Conservation (phyloP, 1,140 invertebrate genomes). For the Neodiprion pinetum region DNA sequence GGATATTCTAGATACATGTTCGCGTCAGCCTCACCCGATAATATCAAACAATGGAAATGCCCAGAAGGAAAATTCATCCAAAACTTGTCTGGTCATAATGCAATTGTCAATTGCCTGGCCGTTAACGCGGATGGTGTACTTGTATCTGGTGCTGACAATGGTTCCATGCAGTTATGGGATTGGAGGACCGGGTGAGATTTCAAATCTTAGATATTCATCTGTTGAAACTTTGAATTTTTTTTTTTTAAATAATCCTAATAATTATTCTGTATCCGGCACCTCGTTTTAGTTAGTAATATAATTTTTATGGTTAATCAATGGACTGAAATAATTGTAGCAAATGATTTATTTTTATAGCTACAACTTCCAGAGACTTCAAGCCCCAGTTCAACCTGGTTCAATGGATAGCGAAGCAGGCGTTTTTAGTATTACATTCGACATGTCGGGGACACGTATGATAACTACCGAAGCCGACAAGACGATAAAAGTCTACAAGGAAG, state of each 20-base stretch:
- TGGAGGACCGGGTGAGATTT: slow-evolving; percentile 87
- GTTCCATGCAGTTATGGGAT: slow-evolving; percentile 98
- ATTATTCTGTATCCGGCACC: no score
- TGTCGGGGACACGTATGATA: slow-evolving; percentile 90
- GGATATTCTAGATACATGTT: slow-evolving; percentile 83
- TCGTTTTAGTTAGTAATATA: not conserved
- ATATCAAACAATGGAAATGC: slow-evolving; percentile 99
- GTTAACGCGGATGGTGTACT: slow-evolving; percentile 94
- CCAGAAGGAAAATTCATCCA: slow-evolving; percentile 98
- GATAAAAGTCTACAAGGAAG: slow-evolving; percentile 99
- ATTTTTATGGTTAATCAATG: not conserved
- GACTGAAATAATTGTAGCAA: slow-evolving; percentile 9
- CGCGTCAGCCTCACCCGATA: slow-evolving; percentile 97
- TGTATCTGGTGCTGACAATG: slow-evolving; percentile 98
- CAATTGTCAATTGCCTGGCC: slow-evolving; percentile 96
- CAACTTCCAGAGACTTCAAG: slow-evolving; percentile 94
- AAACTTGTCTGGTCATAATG: slow-evolving; percentile 96
- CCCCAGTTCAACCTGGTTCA: slow-evolving; percentile 96
- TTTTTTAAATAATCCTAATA: not conserved
- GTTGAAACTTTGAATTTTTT: not conserved
- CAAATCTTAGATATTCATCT: slow-evolving; percentile 4
- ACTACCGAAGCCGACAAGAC: slow-evolving; percentile 99
- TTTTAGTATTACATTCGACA: slow-evolving; percentile 94
- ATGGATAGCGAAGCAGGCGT: slow-evolving; percentile 99
- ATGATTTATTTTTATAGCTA: slow-evolving; percentile 61